Conservation (phyloP, 2,888 invertebrate genomes). For the Chloroclystis v-ata region DNA sequence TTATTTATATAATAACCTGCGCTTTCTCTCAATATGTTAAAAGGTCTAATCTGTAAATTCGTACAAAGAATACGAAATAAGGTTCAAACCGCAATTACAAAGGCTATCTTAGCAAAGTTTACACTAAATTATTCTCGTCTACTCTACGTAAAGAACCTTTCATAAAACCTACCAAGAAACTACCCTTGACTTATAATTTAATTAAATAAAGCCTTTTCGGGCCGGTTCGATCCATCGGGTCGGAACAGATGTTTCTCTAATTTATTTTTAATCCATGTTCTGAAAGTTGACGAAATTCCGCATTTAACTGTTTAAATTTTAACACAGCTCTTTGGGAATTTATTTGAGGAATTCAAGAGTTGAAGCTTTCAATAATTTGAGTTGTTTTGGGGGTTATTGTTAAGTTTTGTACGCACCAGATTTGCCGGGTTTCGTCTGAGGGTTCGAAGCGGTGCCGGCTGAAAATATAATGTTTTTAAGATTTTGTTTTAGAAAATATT, state of each 20-base stretch:
- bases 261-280: conserved; percentile 74
- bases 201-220: conserved; percentile 39
- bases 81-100: no score
- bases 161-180: background rate
- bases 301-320: conserved; percentile 32
- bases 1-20: no score
- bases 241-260: conserved; percentile 63
- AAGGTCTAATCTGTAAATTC: no score
- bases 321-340: conserved; percentile 17
- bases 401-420: background rate
- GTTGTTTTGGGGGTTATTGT: background rate
- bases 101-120: no score
- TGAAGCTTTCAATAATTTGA: background rate
- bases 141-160: no score
- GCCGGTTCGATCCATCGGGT: conserved; percentile 63
- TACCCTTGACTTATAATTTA: conserved; percentile 28
- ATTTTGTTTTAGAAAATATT: no score
- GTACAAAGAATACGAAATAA: no score
- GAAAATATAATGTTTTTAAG: no score
- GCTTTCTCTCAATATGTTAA: no score
- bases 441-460: no score
- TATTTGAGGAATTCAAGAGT: conserved; percentile 8
- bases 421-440: no score
- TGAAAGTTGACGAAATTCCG: conserved; percentile 54
- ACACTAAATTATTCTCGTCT: no score